Conservation (phyloP, 2,113 vertebrate species). For the Albula glossodonta region DNA sequence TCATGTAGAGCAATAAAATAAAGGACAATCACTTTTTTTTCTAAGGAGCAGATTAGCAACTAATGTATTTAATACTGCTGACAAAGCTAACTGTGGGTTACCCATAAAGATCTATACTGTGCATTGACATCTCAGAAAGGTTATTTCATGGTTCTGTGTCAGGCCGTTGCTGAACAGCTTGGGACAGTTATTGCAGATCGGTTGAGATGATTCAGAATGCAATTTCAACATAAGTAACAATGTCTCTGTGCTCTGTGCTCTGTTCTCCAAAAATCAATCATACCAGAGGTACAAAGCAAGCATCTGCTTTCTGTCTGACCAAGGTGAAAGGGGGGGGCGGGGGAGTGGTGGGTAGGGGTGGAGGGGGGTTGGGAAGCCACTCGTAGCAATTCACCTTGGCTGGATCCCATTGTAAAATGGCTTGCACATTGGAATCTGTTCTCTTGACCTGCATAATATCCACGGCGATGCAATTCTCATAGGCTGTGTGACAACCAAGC, state of each 20-base stretch:
- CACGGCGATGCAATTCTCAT: neutral
- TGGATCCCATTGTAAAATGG: conserved; percentile 18
- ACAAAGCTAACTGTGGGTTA: neutral
- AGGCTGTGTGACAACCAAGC: too few species aligned
- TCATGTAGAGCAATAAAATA: neutral
- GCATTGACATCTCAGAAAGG: neutral
- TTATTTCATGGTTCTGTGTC: neutral
- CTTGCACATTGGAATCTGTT: neutral
- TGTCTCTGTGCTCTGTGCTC: neutral
- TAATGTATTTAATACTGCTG: neutral
- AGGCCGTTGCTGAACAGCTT: neutral
- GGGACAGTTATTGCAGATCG: neutral
- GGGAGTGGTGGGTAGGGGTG: too few species aligned
- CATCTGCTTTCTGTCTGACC: neutral
- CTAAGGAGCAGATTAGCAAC: neutral
- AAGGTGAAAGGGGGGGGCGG: neutral
- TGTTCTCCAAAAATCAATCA: neutral
- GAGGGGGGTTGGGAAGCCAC: neutral
- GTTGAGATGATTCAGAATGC: neutral
- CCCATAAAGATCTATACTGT: neutral
- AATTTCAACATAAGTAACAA: neutral
- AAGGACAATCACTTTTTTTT: neutral
- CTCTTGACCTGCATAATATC: neutral
- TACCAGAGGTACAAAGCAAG: neutral
- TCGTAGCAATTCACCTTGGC: neutral